phyloP scores from a whole-genome alignment of 1,140 invertebrate species.

The Tribolium madens region DNA sequence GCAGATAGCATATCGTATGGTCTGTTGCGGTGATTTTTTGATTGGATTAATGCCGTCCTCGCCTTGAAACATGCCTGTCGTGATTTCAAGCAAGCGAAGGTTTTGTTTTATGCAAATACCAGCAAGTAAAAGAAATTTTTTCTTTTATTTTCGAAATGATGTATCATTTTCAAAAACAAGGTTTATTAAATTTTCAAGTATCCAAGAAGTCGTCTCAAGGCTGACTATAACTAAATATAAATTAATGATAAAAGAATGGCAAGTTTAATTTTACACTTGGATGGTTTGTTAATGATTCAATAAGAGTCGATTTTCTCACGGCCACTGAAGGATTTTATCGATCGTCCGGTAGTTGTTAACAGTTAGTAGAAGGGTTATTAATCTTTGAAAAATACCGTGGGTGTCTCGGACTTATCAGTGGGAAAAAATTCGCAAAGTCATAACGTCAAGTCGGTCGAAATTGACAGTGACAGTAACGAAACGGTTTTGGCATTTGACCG shows the following conservation, averaged over 20 bases:
- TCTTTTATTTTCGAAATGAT: slow-evolving; percentile 5
- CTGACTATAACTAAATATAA: no score
- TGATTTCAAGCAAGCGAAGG: background rate
- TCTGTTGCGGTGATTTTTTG: background rate
- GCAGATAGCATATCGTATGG: background rate
- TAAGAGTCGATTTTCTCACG: background rate
- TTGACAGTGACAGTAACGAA: background rate
- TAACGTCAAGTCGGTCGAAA: background rate
- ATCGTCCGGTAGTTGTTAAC: background rate
- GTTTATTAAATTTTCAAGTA: background rate
- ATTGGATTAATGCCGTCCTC: background rate
- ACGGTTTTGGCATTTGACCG: background rate
- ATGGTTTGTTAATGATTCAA: no score
- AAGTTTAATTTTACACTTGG: no score
- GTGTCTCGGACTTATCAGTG: background rate
- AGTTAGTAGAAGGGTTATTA: background rate
- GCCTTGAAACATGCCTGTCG: slow-evolving; percentile 1
- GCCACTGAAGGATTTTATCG: background rate
- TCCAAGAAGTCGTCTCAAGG: background rate
- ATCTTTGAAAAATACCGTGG: background rate
- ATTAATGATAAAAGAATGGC: no score
- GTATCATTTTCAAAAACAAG: slow-evolving; percentile 5
- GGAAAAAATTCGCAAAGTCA: background rate
- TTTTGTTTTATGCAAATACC: slow-evolving; percentile 13
- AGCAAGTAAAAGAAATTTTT: background rate